Percentiles rank a stretch among this genome's conserved stretches.
Evolutionary conservation across 2,888 invertebrate genomes (phyloP).

Genomic region (Cremastinae sp.): DNA sequence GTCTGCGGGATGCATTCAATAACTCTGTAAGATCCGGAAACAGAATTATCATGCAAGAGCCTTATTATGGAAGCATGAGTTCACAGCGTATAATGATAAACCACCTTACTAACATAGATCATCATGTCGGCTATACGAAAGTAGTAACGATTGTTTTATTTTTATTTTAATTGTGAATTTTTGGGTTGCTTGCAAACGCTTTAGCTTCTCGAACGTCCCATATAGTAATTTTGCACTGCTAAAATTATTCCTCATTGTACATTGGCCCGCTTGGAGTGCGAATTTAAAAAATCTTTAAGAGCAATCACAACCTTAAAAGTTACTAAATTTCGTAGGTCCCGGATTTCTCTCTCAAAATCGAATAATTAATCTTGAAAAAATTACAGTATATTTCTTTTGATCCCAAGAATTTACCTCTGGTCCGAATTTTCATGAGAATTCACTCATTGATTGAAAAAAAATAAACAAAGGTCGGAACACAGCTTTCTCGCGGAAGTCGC

Average conservation of each 20-base stretch:
- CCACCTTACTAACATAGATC: slow-evolving; percentile 44
- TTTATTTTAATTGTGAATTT: slow-evolving; percentile 6
- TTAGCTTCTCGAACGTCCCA: background rate
- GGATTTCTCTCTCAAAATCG: no score
- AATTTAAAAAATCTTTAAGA: background rate
- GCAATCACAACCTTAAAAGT: no score
- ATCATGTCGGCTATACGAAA: slow-evolving; percentile 51
- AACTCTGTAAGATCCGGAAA: slow-evolving; percentile 81
- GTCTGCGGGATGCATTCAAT: slow-evolving; percentile 89
- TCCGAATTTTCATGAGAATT: no score
- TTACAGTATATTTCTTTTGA: no score
- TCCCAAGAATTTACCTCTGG: no score
- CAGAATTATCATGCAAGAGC: slow-evolving; percentile 71
- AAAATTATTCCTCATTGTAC: background rate
- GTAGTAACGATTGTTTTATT: slow-evolving; percentile 55
- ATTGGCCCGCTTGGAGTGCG: no score
- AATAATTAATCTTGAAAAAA: no score
- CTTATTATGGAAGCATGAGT: slow-evolving; percentile 79
- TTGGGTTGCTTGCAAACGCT: background rate
- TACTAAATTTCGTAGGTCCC: no score
- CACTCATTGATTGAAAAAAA: no score
- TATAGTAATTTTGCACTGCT: no score
- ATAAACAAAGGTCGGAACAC: no score
- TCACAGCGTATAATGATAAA: slow-evolving; percentile 65
- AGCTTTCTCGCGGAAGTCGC: no score